Evolutionary conservation across 2,113 vertebrate genomes (phyloP).

Genomic region (Spermophilus dauricus): DNA sequence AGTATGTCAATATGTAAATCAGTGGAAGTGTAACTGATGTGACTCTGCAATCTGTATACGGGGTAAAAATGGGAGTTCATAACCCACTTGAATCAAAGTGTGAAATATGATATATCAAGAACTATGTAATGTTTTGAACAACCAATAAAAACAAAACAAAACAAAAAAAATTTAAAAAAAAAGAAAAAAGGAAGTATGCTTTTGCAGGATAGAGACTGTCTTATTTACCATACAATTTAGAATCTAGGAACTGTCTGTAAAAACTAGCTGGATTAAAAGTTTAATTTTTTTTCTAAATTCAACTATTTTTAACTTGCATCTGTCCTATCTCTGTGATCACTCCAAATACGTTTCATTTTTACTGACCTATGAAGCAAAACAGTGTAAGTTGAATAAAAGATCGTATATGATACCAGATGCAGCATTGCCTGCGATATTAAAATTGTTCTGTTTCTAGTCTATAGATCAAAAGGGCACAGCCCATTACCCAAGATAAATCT

Average conservation of each 20-base stretch:
- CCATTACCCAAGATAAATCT: neutral
- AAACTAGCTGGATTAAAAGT: constrained; percentile 14
- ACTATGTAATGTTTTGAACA: too few relatives aligned
- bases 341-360: neutral
- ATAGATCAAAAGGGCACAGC: neutral
- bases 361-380: neutral
- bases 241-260: neutral
- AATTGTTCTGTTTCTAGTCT: constrained; percentile 40
- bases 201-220: neutral
- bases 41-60: too few relatives aligned
- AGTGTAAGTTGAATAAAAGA: neutral
- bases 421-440: neutral
- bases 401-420: neutral
- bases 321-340: neutral
- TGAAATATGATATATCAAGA: too few relatives aligned
- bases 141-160: too few relatives aligned
- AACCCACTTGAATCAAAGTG: too few relatives aligned
- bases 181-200: too few relatives aligned
- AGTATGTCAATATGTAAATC: too few relatives aligned
- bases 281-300: constrained; percentile 47
- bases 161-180: too few relatives aligned
- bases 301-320: constrained; percentile 7
- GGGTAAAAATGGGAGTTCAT: too few relatives aligned
- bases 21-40: too few relatives aligned
- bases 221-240: constrained; percentile 27